Evolutionary conservation across 2,113 vertebrate species (phyloP), one percentile per base, ranked within the genome.

Genomic region (Clarias gariepinus): DNA sequence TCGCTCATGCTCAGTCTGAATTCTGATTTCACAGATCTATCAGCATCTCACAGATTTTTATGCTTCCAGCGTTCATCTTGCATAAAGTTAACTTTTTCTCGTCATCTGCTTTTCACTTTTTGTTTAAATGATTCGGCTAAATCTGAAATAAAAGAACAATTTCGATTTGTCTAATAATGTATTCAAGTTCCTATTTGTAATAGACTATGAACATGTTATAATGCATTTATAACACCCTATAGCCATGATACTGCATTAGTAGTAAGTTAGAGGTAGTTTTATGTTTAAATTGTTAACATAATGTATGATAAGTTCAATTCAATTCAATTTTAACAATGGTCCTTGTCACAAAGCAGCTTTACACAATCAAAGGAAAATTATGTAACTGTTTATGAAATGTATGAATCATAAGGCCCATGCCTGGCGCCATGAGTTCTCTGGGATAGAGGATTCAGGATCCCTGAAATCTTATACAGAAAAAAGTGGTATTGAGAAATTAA

Each of bases 1-100:
- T 73, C 79, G 74, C 19, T 82, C 79, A 73, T 60, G n/a, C n/a
- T n/a, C n/a, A n/a, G 30, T 74, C 55, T 61, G 68, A 73, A 19
- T 8, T 60, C 55, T 53, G 21, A 47, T 73, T 60, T 71, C 53
- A 57, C 53, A 36, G 28, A 36, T 36, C 74, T 19, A 13, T 13
- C 21, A 18, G 8, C 66, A 74, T 77, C 57, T 77, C 5, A 5
- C 36, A 77, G 74, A 77, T n/a, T 55, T 41, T 77, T 77, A 23
- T 21, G 71, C 57, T 58, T 63, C 58, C 23, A 30, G 74, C 74
- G 28, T 77, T 55, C 28, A 25, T 61, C 1, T 13, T 41, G 52
- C 61, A 85, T 25, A 41, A 52, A 53, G 53, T 33, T 25, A 53
- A 57, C 3, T 68, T 25, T 69, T 33, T 53, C 63, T 30, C 69